Base-by-base conservation (phyloP, 2,888 invertebrate species). In the Candidula unifasciata region DNA sequence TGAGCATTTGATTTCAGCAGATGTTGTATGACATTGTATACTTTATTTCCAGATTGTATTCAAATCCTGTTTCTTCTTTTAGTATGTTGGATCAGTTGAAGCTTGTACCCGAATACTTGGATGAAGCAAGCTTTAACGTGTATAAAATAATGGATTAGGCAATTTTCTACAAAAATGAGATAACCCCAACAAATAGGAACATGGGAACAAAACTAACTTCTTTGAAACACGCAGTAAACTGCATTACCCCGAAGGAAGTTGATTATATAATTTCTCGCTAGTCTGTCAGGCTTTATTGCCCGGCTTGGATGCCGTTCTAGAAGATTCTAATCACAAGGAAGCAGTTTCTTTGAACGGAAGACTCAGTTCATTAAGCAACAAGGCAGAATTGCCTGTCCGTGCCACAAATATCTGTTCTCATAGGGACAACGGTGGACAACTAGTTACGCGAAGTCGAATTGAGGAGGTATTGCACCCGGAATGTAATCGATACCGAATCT, bases 261-360 rank as follows among this genome's bases (percentile, higher is more conserved):
- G 54, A 74, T 74, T 74, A 30, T 74, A 74, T 74, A 13, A 74
- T 74, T 74, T 74, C 74, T 30, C 74, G 74, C 74, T 21, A 54
- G n/a, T 27, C 30, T 74, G 54, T 54, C 54, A 54, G 21, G 30
- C 30, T 18, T 54, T 30, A 54, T 54, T 74, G 52, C 30, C 33
- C 54, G 30, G 33, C 27, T n/a, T 21, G 16, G 30, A 74, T 54
- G 30, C 5, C 74, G 18, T 33, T 73, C 73, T 44, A 8, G 24
- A n/a, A n/a, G 13, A n/a, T 54, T 18, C 74, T 54, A 74, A 54
- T 44, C 44, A 74, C 30, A 27, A 18, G 74, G 52, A 27, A 8
- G 54, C 30, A 54, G 30, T 30, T 54, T 74, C 54, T 74, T n/a
- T 52, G 10, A 30, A 30, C 16, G 27, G 54, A 2, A 54, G 27